Evolutionary conservation across 2,888 invertebrate genomes (phyloP), one percentile per base, ranked within the genome.

Genomic region (Caenorhabditis panamensis): DNA sequence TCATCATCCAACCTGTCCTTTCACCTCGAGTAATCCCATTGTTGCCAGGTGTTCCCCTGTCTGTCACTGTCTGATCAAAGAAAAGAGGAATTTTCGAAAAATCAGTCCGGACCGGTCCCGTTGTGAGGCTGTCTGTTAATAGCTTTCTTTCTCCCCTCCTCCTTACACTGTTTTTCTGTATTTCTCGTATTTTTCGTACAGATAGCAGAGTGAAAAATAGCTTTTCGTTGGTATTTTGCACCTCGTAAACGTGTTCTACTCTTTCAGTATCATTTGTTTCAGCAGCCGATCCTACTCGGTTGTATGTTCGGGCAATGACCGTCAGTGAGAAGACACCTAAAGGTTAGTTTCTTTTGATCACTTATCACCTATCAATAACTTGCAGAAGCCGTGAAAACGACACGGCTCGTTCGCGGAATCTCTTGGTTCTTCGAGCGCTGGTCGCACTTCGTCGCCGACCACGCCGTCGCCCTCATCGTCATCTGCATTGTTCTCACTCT

Each of bases 361-460:
- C 28, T 8, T 16, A 37, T 13, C 24, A 4, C 6, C 20, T 13
- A 18, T 22, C 24, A 0, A 62, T 18, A 22, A 24, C 16, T 59
- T 80, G 31, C 71, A 82, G 82, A 66, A 51, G 76, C 62, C 54
- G 75, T 68, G 24, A 73, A 82, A 22, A 79, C 86, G 53, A 75
- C 75, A 9, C 75, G 75, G 6, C 58, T 88, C 20, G 80, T 88
- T 11, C 79, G 84, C 13, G 64, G 54, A 24, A 86, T 87, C 24
- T 72, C 82, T 16, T 69, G 64, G 47, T 83, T 86, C 51, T 87
- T 85, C 67, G 68, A 79, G 47, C 56, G 69, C 63, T 85, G 89
- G 84, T 87, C 88, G 61, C 67, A 81, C 56, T 88, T 89, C 67
- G 86, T 89, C 1, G 86, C 87, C 9, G 49, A 78, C 24, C 79